Evolutionary conservation across 2,797 vertebrate species (phyloP).

Genomic region (Pseudomugil tenellus): DNA sequence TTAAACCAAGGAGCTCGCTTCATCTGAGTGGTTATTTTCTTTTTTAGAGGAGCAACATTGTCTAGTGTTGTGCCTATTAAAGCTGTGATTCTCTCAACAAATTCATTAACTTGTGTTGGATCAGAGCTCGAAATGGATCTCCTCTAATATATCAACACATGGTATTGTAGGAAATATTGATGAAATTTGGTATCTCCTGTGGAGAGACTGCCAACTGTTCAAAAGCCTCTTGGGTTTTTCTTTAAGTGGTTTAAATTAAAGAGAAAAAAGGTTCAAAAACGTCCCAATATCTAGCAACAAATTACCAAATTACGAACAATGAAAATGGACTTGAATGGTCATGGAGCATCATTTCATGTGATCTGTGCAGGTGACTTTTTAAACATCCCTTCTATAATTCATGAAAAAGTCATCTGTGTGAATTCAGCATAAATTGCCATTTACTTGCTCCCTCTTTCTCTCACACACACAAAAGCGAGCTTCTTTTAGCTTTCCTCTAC

Average conservation of each 20-base stretch:
- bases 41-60: too few species aligned
- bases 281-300: background rate
- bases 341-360: background rate
- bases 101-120: too few species aligned
- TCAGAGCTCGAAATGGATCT: too few species aligned
- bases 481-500: slow-evolving; percentile 47
- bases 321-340: background rate
- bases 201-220: background rate
- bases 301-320: background rate
- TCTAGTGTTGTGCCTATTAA: too few species aligned
- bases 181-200: too few species aligned
- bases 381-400: background rate
- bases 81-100: too few species aligned
- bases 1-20: too few species aligned
- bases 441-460: background rate
- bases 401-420: background rate
- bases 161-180: too few species aligned
- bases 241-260: too few species aligned
- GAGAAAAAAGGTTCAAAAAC: too few species aligned
- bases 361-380: background rate
- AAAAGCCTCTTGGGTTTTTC: background rate
- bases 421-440: slow-evolving; percentile 3
- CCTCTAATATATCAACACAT: too few species aligned
- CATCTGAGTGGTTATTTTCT: too few species aligned
- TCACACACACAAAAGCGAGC: slow-evolving; percentile 15